Conservation (phyloP, 2,888 invertebrate species). For the Lamproptera curius region DNA sequence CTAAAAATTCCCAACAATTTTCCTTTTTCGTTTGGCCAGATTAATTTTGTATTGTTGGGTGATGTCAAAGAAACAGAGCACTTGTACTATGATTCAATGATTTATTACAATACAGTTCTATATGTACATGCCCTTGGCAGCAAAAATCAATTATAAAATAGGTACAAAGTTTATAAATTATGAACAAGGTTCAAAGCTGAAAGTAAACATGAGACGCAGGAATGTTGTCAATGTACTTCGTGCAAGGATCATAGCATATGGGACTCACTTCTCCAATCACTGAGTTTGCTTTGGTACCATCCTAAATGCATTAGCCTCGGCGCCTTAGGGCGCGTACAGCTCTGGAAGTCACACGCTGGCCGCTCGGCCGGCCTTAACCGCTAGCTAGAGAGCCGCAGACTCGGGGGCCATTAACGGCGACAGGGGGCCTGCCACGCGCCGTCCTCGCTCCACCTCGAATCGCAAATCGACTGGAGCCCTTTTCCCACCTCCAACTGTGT, state of each 20-base stretch:
- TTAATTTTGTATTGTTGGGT: slow-evolving; percentile 25
- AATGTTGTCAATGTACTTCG: slow-evolving; percentile 50
- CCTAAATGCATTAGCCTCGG: slow-evolving; percentile 50
- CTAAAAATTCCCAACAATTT: too few relatives aligned
- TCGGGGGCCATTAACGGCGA: slow-evolving; percentile 89
- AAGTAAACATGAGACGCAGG: slow-evolving; percentile 43
- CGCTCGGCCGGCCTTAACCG: slow-evolving; percentile 59
- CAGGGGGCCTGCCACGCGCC: slow-evolving; percentile 86
- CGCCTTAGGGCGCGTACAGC: slow-evolving; percentile 38
- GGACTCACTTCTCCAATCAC: slow-evolving; percentile 45
- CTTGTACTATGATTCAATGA: slow-evolving; percentile 46
- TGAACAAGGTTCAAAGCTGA: slow-evolving; percentile 42
- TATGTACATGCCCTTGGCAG: slow-evolving; percentile 56
- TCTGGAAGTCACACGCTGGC: slow-evolving; percentile 64
- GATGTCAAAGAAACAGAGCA: slow-evolving; percentile 38
- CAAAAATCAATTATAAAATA: slow-evolving; percentile 57
- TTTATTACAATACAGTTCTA: slow-evolving; percentile 37
- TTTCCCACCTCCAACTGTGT: slow-evolving; percentile 53
- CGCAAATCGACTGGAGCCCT: slow-evolving; percentile 84
- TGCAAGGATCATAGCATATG: slow-evolving; percentile 39
- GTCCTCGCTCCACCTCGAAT: slow-evolving; percentile 89
- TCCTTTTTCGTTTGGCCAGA: too few relatives aligned
- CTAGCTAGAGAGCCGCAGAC: slow-evolving; percentile 84
- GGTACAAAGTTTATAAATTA: slow-evolving; percentile 66
- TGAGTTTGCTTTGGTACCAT: slow-evolving; percentile 63